phyloP scores from a whole-genome alignment of 1,140 invertebrate species.

The Drosophila lacertosa region DNA sequence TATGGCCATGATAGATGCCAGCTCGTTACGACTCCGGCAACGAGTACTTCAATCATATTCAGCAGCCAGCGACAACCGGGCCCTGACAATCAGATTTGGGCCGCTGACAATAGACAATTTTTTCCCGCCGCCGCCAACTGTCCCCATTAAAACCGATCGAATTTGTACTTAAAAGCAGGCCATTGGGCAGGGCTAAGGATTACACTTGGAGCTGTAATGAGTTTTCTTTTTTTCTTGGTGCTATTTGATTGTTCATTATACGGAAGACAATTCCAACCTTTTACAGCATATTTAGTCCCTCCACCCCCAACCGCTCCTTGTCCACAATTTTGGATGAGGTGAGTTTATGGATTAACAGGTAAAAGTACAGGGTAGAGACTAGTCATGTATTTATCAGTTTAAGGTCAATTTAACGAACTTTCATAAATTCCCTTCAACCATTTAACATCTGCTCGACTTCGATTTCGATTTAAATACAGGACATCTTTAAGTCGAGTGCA shows the following conservation, averaged over 20 bases:
- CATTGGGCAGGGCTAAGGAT: not conserved
- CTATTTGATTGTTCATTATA: too few relatives aligned
- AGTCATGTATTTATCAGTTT: too few relatives aligned
- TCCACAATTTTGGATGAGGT: too few relatives aligned
- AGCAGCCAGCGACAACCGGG: slow-evolving; percentile 22
- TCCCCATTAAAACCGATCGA: slow-evolving; percentile 1
- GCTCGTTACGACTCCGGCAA: slow-evolving; percentile 61
- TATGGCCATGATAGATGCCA: slow-evolving; percentile 77
- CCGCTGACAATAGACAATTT: slow-evolving; percentile 6
- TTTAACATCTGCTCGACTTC: slow-evolving; percentile 5
- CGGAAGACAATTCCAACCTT: too few relatives aligned
- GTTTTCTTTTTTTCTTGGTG: not conserved
- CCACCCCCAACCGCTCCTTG: too few relatives aligned
- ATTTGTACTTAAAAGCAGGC: not conserved
- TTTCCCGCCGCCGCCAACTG: not conserved
- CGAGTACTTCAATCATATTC: slow-evolving; percentile 76
- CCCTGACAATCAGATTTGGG: slow-evolving; percentile 32
- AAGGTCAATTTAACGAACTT: too few relatives aligned
- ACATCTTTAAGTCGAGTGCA: too few relatives aligned
- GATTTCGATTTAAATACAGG: not conserved
- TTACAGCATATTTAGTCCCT: too few relatives aligned
- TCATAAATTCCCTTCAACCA: too few relatives aligned
- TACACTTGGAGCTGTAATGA: not conserved
- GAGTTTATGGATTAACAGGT: too few relatives aligned
- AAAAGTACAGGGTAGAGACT: too few relatives aligned